A percentile compares a stretch with the other conserved stretches of the same genome.
These are phyloP conservation scores for Caenorhabditis becei DNA, from an alignment of 2,888 invertebrate species.

Conservation along the genomic window DNA sequence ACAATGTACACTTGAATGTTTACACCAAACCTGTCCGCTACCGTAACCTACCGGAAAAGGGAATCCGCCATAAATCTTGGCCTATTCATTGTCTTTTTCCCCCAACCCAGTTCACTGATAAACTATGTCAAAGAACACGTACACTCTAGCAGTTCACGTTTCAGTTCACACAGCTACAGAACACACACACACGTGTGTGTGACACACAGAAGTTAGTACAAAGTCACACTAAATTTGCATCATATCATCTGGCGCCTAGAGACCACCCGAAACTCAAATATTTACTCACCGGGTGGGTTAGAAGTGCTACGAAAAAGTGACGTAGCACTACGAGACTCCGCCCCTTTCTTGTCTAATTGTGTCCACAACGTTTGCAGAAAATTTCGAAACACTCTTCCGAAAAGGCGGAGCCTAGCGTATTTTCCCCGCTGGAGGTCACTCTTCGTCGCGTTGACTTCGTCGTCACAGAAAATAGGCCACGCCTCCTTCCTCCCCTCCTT, in stretches of 20 bases:
- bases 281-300: constrained; percentile 33
- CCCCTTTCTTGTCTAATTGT: neutral
- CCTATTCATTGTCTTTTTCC: neutral
- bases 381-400: constrained; percentile 35
- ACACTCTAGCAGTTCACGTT: constrained; percentile 36
- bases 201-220: constrained; percentile 32
- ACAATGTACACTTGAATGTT: neutral
- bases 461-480: constrained; percentile 7
- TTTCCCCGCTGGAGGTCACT: constrained; percentile 21
- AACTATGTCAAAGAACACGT: constrained; percentile 32
- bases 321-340: constrained; percentile 16
- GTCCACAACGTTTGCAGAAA: constrained; percentile 24
- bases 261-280: constrained; percentile 41
- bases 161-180: neutral
- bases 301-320: constrained; percentile 30
- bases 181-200: neutral
- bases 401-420: constrained; percentile 23
- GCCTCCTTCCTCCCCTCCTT: constrained; percentile 14
- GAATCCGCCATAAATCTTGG: neutral
- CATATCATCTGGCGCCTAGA: constrained; percentile 39
- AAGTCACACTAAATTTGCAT: constrained; percentile 43
- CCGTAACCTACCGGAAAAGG: neutral
- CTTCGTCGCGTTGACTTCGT: neutral
- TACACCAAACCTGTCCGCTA: neutral
- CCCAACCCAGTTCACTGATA: neutral